These are phyloP conservation scores for Acleris holmiana DNA, from an alignment of 2,888 invertebrate genomes.

Conservation along the genomic window DNA sequence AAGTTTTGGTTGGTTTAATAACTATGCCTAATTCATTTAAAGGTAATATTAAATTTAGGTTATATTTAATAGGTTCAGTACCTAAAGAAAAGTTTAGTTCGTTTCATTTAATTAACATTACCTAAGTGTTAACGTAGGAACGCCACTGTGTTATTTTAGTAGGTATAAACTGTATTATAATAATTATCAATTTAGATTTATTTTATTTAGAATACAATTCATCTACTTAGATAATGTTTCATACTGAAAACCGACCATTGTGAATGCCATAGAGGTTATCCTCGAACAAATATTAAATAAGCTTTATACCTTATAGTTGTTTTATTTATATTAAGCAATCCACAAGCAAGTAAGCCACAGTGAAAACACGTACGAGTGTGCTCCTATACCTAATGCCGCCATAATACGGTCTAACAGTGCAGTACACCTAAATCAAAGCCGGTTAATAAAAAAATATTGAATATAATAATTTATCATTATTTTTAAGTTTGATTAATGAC, in stretches of 20 bases:
- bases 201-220: constrained; percentile 21
- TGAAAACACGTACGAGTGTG: too few relatives aligned
- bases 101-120: constrained; percentile 37
- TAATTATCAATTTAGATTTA: constrained; percentile 14
- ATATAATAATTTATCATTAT: too few relatives aligned
- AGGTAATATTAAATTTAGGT: not conserved
- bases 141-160: constrained; percentile 61
- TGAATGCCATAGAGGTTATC: constrained; percentile 74
- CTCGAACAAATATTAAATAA: constrained; percentile 62
- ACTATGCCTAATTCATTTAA: constrained; percentile 4
- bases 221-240: constrained; percentile 33
- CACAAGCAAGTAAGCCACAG: too few relatives aligned
- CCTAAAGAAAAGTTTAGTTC: constrained; percentile 4
- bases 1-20: constrained; percentile 7
- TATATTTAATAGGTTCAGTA: constrained; percentile 6
- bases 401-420: too few relatives aligned
- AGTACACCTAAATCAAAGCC: too few relatives aligned
- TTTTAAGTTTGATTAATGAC: too few relatives aligned
- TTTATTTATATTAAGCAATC: constrained; percentile 22
- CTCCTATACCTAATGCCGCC: too few relatives aligned
- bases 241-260: constrained; percentile 54
- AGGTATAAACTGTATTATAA: constrained; percentile 37
- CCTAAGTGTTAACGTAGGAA: constrained; percentile 45
- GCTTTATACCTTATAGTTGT: constrained; percentile 30
- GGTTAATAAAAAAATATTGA: too few relatives aligned